These are phyloP conservation scores for Pomatostomus ruficeps DNA, from an alignment of 2,113 vertebrate genomes.

Conservation along the genomic window DNA sequence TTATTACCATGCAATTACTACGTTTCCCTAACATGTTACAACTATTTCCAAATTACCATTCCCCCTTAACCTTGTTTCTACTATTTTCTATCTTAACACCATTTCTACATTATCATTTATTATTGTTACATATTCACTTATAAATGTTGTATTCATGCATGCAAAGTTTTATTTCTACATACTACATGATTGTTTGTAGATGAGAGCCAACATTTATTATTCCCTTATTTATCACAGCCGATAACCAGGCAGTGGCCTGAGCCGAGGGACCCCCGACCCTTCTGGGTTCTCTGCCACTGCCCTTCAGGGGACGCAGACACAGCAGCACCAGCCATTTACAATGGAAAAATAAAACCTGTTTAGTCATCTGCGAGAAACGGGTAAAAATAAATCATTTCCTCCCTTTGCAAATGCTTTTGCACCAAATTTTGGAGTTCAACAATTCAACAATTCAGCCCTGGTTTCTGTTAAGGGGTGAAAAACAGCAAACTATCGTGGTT, in stretches of 20 bases:
- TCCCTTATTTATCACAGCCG: too few species aligned
- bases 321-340: background rate
- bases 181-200: too few species aligned
- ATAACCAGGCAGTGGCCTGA: accelerated
- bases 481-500: accelerated
- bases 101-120: too few species aligned
- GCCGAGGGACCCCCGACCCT: accelerated
- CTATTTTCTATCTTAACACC: too few species aligned
- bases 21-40: too few species aligned
- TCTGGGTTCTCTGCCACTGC: accelerated
- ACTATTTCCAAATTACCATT: too few species aligned
- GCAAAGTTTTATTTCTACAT: too few species aligned
- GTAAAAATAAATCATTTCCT: background rate
- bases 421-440: background rate
- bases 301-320: accelerated
- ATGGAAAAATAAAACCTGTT: accelerated
- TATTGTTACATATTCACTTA: too few species aligned
- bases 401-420: background rate
- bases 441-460: background rate
- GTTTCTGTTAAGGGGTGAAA: background rate
- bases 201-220: too few species aligned
- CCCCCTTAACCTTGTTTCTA: too few species aligned
- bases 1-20: too few species aligned
- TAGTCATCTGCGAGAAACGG: background rate
- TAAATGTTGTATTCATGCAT: too few species aligned